Percentiles rank a stretch among this genome's conserved stretches.
phyloP scores from a whole-genome alignment of 30 jellyfish, hydroid and myxozoan species.

The Hydra vulgaris region DNA sequence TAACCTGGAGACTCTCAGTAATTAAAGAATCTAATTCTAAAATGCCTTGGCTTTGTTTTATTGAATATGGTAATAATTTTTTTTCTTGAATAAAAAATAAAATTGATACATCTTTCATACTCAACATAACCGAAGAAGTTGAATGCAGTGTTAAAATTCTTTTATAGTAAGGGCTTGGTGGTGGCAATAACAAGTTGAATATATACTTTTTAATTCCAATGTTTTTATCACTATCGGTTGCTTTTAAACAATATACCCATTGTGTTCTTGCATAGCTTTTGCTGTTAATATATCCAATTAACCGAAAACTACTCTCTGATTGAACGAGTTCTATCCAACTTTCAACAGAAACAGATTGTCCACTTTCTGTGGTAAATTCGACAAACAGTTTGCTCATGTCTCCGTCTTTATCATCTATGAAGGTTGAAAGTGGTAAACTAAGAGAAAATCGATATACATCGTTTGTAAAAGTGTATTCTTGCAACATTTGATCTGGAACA shows the following conservation, averaged over 20 bases:
- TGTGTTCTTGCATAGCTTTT: conserved; percentile 9
- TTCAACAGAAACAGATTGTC: conserved; percentile 31
- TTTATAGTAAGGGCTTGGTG: conserved; percentile 11
- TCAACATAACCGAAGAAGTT: not conserved
- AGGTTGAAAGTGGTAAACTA: conserved; percentile 29
- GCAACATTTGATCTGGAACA: too few species aligned
- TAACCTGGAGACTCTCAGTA: conserved; percentile 18
- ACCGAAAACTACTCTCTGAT: not conserved
- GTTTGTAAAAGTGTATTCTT: not conserved
- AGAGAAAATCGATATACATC: conserved; percentile 9
- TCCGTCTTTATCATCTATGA: conserved; percentile 57
- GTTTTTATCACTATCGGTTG: conserved; percentile 42
- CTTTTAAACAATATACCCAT: conserved; percentile 44
- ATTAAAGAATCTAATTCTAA: not conserved
- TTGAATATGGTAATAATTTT: not conserved
- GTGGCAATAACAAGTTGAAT: not conserved
- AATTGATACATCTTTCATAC: conserved; percentile 36
- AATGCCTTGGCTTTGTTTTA: conserved; percentile 7
- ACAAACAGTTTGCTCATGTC: conserved; percentile 29
- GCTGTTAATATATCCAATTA: conserved; percentile 13
- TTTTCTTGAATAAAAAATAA: conserved; percentile 34
- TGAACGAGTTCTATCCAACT: conserved; percentile 39
- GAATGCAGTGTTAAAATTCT: not conserved
- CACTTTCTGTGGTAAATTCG: conserved; percentile 21
- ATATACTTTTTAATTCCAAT: conserved; percentile 12